These are phyloP conservation scores for Dendrophyllia cribrosa DNA, from an alignment of 64 coral and sea anemone genomes.

Conservation along the genomic window DNA sequence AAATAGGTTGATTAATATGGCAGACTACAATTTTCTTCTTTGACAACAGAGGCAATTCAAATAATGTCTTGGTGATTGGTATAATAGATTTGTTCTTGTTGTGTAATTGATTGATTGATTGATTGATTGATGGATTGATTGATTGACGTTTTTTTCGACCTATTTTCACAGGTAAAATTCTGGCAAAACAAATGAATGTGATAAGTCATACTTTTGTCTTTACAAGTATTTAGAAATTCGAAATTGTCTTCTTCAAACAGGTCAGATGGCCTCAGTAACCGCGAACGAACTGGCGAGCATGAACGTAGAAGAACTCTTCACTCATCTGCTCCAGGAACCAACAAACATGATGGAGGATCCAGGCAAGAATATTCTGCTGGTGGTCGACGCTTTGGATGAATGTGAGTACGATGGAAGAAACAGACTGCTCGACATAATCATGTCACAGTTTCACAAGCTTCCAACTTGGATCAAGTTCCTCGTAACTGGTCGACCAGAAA, in stretches of 20 bases:
- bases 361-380: slow-evolving; percentile 44
- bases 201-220: background rate
- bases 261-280: slow-evolving; percentile 21
- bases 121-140: too few relatives aligned
- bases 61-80: too few relatives aligned
- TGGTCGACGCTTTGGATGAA: slow-evolving; percentile 83
- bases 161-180: background rate
- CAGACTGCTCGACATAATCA: slow-evolving; percentile 57
- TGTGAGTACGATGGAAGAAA: slow-evolving; percentile 45
- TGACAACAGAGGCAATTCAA: too few relatives aligned
- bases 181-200: background rate
- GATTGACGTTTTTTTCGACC: too few relatives aligned
- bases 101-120: too few relatives aligned
- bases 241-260: background rate
- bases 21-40: too few relatives aligned
- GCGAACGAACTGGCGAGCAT: slow-evolving; percentile 28
- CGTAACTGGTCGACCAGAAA: slow-evolving; percentile 70
- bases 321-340: slow-evolving; percentile 68
- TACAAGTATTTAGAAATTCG: background rate
- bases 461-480: slow-evolving; percentile 80
- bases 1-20: too few relatives aligned
- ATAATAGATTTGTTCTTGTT: too few relatives aligned
- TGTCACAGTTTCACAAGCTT: slow-evolving; percentile 54
- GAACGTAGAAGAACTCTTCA: slow-evolving; percentile 66
- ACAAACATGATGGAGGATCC: slow-evolving; percentile 57